Base-by-base conservation (phyloP, 2,797 vertebrate genomes). In the Ctenochaetus hawaiiensis region DNA sequence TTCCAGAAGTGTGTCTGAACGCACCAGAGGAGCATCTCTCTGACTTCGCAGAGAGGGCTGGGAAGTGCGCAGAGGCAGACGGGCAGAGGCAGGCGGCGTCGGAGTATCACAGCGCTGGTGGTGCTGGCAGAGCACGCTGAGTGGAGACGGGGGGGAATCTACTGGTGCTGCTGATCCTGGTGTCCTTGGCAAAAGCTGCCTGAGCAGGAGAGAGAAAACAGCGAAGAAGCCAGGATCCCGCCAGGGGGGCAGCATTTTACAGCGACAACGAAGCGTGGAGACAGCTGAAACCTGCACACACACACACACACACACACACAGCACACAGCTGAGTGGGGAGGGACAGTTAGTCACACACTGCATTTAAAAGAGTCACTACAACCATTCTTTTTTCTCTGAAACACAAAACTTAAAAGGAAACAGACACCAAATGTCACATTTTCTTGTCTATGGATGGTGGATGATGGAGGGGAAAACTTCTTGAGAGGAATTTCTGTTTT, bases 231-330 rank as follows among this genome's bases (percentile, higher is more conserved):
- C 79, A 78, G 84, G 81, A 89, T 78, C 82, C 79, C 63, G 62
- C 78, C 67, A 64, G 78, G 84, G 82, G 86, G 84, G 81, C 73
- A 81, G 79, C 82, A 77, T 89, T 91, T 91, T 80, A 83, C 82
- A 79, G 72, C 67, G 57, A 89, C 81, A 83, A 70, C 48, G 56
- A 77, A 78, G 82, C 81, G 75, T 75, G 79, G 81, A 87, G 85
- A 89, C 85, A 80, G 81, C 89, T 87, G 87, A 89, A 85, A 79
- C 67, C 84, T 83, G 61, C 70, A 18, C 69, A 16, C 64, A 61
- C 66, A 71, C 78, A 58, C 48, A n/a, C 74, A 60, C 23, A 64
- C 51, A 60, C 45, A 34, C 34, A 17, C 52, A 56, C 65, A 47
- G 30, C 44, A 77, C 57, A 77, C 75, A 82, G 77, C 70, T 80